Conservation (phyloP, 2,113 vertebrate species). For the Oostethus manadensis region DNA sequence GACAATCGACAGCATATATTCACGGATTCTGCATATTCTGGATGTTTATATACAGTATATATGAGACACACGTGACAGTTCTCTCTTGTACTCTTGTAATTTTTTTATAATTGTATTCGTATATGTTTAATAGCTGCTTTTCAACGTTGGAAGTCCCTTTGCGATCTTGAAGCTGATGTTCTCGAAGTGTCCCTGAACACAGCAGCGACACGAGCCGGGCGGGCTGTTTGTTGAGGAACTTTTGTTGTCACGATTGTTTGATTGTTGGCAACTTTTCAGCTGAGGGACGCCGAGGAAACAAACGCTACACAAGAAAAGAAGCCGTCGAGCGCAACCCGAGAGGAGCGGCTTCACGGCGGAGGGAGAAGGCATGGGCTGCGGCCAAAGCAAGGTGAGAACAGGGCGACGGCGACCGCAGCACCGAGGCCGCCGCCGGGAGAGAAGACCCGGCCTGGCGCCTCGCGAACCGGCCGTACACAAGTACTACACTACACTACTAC, state of each 20-base stretch:
- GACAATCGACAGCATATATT: not conserved
- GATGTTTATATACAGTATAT: too few relatives aligned
- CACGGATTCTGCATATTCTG: too few relatives aligned
- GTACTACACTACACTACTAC: too few relatives aligned
- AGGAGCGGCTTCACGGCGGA: constrained; percentile 6
- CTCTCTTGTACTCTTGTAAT: not conserved
- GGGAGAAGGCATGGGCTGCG: constrained; percentile 66
- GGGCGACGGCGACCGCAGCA: not conserved
- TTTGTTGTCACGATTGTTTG: constrained; percentile 18
- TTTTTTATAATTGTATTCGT: not conserved
- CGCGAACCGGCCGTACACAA: too few relatives aligned
- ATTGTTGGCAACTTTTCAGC: constrained; percentile 35
- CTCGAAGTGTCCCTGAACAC: constrained; percentile 26
- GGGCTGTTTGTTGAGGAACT: constrained; percentile 26
- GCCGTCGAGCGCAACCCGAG: not conserved
- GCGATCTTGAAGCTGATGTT: not conserved
- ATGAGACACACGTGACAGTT: not conserved
- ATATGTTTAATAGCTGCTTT: not conserved
- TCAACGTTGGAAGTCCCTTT: not conserved
- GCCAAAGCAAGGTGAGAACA: constrained; percentile 60
- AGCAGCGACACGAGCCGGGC: constrained; percentile 10
- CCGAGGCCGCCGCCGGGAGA: not conserved
- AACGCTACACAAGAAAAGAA: not conserved
- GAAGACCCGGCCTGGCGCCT: too few relatives aligned
- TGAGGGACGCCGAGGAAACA: not conserved